These are phyloP conservation scores for Lates japonicus DNA, from an alignment of 2,797 vertebrate species.

Conservation along the genomic window DNA sequence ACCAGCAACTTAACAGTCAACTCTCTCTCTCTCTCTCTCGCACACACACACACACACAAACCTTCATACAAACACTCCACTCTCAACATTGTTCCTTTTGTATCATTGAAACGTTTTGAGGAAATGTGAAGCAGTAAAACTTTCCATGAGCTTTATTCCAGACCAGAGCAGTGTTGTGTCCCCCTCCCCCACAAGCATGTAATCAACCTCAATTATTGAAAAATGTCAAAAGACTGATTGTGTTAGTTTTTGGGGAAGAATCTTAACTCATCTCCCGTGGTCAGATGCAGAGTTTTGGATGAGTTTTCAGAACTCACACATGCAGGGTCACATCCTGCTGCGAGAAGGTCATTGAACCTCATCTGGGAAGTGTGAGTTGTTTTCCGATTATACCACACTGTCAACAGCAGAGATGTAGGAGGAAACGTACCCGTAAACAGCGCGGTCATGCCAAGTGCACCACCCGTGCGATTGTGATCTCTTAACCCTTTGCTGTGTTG, in stretches of 20 bases:
- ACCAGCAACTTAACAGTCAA: neutral
- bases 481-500: constrained; percentile 13
- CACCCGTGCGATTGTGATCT: neutral
- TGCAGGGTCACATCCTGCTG: neutral
- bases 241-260: neutral
- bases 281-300: neutral
- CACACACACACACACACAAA: neutral
- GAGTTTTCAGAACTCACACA: neutral
- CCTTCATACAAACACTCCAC: neutral
- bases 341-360: neutral
- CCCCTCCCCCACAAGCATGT: neutral
- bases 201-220: constrained; percentile 22
- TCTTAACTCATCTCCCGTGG: neutral
- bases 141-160: constrained; percentile 33
- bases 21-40: neutral
- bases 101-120: neutral
- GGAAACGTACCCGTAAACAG: neutral
- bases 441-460: neutral
- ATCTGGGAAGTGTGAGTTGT: neutral
- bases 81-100: constrained; percentile 23
- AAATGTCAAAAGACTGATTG: constrained; percentile 27
- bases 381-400: neutral
- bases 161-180: neutral
- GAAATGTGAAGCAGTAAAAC: constrained; percentile 1
- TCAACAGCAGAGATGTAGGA: neutral